Evolutionary conservation across 2,797 vertebrate species (phyloP).

Genomic region (Alfaro cultratus): DNA sequence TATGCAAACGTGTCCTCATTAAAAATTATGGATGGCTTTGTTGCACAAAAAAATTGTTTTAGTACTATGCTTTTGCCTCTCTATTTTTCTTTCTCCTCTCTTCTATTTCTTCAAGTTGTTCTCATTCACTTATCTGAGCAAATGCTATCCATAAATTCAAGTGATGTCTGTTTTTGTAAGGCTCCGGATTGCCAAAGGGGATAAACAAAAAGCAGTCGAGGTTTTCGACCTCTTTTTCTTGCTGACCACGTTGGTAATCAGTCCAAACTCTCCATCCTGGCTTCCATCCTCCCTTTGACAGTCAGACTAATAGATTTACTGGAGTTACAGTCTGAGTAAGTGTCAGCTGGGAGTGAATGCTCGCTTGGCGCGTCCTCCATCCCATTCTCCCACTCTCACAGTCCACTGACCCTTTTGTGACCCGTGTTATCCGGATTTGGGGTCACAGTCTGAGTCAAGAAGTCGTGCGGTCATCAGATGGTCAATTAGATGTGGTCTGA

Average conservation of each 20-base stretch:
- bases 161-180: constrained; percentile 54
- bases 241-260: constrained; percentile 63
- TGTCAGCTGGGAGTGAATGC: constrained; percentile 55
- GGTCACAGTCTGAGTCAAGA: constrained; percentile 67
- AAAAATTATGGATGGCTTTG: constrained; percentile 29
- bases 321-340: constrained; percentile 48
- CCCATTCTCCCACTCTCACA: constrained; percentile 70
- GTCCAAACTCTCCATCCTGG: constrained; percentile 47
- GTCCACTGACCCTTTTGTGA: constrained; percentile 55
- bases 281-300: constrained; percentile 66
- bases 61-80: neutral
- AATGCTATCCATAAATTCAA: constrained; percentile 47
- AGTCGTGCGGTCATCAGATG: constrained; percentile 61
- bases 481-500: constrained; percentile 33
- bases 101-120: constrained; percentile 26
- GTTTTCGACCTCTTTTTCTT: constrained; percentile 53
- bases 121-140: constrained; percentile 55
- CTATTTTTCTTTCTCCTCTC: constrained; percentile 20
- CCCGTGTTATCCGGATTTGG: constrained; percentile 41
- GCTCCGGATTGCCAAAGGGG: constrained; percentile 53
- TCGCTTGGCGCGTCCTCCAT: constrained; percentile 56
- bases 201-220: constrained; percentile 65
- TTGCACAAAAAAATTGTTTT: constrained; percentile 10
- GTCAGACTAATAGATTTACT: constrained; percentile 58
- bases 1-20: constrained; percentile 22